Evolutionary conservation across 2,113 vertebrate genomes (phyloP).

Genomic region (Actinemys pallida): DNA sequence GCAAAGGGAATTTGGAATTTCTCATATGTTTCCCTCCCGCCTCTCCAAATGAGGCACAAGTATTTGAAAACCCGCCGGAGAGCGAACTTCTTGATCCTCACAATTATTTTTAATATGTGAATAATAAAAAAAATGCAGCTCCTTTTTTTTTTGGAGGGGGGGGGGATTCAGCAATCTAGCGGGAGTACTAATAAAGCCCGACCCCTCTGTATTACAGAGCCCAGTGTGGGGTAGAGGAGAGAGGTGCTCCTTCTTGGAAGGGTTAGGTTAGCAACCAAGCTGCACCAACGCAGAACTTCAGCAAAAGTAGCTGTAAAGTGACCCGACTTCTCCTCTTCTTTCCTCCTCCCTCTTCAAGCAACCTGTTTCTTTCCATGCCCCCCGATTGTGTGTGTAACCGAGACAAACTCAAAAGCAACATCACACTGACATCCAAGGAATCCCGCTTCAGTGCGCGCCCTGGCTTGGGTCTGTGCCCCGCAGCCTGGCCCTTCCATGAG

Average conservation of each 20-base stretch:
- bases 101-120: neutral
- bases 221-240: neutral
- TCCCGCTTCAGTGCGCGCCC: neutral
- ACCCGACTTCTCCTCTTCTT: neutral
- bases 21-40: neutral
- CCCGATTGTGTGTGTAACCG: neutral
- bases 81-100: neutral
- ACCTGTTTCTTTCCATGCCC: conserved; percentile 21
- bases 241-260: neutral
- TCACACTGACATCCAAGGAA: neutral
- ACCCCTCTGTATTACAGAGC: neutral
- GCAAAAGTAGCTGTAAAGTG: neutral
- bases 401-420: neutral
- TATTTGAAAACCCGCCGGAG: neutral
- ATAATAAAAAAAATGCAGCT: neutral
- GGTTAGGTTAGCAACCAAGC: neutral
- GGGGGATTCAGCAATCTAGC: neutral
- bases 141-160: neutral
- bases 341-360: conserved; percentile 26
- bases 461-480: neutral
- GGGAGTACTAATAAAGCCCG: neutral
- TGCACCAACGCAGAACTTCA: neutral
- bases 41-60: neutral
- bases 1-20: neutral
- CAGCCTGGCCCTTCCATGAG: neutral